Base-by-base conservation (phyloP, 2,888 invertebrate species). In the Pseudococcus longispinus region DNA sequence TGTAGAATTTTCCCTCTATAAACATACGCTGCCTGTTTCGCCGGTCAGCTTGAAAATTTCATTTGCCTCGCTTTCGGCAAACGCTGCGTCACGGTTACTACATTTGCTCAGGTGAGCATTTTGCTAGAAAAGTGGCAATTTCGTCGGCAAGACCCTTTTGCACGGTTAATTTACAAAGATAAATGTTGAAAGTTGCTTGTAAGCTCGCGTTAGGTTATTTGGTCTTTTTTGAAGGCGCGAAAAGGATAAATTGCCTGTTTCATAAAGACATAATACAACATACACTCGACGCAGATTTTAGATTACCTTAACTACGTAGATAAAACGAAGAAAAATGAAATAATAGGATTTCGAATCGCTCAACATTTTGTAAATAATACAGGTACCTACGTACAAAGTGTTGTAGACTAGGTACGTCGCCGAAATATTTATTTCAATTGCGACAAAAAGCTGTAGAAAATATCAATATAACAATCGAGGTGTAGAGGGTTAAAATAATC, bases 141-240 rank as follows among this genome's bases (percentile, higher is more conserved):
- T 60, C 60, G 60, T 23, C 20, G 37, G 60, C 20, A 60, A 60
- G 20, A 60, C 60, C 60, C 60, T 60, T 60, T 60, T 60, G 60
- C 23, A 60, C 60, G 60, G 60, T 60, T 60, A 60, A 60, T 60
- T 60, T 60, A 60, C 60, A 60, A 60, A 60, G 60, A 60, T 60
- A 60, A 60, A 60, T 60, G 60, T 60, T 60, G 60, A 60, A 60
- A 60, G 60, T 60, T 60, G 60, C 60, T 60, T 0, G 23, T 23
- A 23, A 60, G 60, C 20, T 23, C 23, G 23, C 9, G 9, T 23
- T 23, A 60, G 20, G 60, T 23, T 60, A 60, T 60, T 60, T 60
- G 60, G 60, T 60, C 23, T 60, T 23, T 20, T 60, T 60, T 60
- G 60, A 60, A 60, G 60, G 60, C 23, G 60, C 60, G 60, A 60